Evolutionary conservation across 2,113 vertebrate genomes (phyloP), one percentile per base, ranked within the genome.

Genomic region (Garra rufa): DNA sequence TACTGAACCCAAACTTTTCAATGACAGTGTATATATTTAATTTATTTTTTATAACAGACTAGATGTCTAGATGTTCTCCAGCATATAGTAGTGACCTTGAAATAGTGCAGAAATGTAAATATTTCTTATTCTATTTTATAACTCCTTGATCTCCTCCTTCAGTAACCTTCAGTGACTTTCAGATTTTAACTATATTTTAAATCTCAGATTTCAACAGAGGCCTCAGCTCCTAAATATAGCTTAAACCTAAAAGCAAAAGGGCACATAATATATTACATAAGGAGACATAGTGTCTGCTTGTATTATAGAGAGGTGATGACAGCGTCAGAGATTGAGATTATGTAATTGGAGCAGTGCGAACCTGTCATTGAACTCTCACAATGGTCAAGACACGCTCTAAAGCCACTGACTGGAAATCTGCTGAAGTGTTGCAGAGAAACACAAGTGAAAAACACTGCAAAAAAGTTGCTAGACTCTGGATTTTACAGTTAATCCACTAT

Each of bases 371-470:
- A 76, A 24, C 11, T 21, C 9, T 70, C 73, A 76, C 46, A 76
- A 76, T 34, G 26, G 26, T 76, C 75, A 24, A 38, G 30, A 19
- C 14, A 34, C 4, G 48, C 28, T 34, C 6, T 19, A 19, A 7
- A 75, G 44, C 73, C 74, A 21, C 26, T 57, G 19, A 6, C 50
- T 76, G 48, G 19, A 78, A 26, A 78, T 43, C 34, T 59, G 55
- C 52, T 59, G 52, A 78, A 61, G 30, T 9, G 4, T 59, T 61
- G 30, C 74, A 76, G 26, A 76, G 52, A 52, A 43, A 82, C 50
- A 59, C 28, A 8, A 21, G 13, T 13, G 76, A 63, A 74, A 82
- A 87, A 76, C 83, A 84, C 81, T 48, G 69, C 44, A 34, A 26
- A 44, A 82, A 43, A 48, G n/a, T 48, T 14, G 26, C 73, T 38